A percentile compares a stretch with the other conserved stretches of the same genome.
Conservation (phyloP, 2,113 vertebrate genomes). For the Psettodes erumei region DNA sequence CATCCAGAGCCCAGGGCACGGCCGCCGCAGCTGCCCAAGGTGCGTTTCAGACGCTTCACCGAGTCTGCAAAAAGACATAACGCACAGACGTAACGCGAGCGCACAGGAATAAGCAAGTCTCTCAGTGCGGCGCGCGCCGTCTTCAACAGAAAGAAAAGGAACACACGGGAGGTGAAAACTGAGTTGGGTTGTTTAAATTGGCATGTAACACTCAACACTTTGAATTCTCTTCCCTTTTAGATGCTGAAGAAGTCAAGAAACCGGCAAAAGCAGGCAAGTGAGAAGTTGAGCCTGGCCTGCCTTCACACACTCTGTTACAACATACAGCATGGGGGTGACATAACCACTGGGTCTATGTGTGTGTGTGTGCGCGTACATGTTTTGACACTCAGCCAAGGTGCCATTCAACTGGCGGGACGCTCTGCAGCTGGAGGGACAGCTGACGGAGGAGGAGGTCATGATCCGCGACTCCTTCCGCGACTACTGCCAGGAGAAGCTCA, state of each 20-base stretch:
- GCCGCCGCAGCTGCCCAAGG: conserved; percentile 47
- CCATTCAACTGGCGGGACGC: conserved; percentile 84
- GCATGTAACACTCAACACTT: background rate
- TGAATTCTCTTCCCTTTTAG: conserved; percentile 41
- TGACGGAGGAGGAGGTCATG: conserved; percentile 89
- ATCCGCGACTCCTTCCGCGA: conserved; percentile 87
- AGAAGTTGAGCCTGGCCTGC: too few relatives aligned
- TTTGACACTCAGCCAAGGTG: conserved; percentile 72
- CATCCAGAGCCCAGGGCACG: conserved; percentile 75
- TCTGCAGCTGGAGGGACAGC: conserved; percentile 84
- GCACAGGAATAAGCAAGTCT: background rate
- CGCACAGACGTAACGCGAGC: too few relatives aligned
- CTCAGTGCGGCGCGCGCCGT: background rate
- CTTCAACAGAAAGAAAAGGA: background rate
- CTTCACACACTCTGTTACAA: too few relatives aligned
- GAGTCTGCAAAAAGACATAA: too few relatives aligned
- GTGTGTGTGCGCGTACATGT: background rate
- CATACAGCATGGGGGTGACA: conserved; percentile 24
- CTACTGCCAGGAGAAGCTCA: conserved; percentile 91
- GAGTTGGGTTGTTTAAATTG: background rate
- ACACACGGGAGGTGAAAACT: background rate
- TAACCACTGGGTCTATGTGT: conserved; percentile 23
- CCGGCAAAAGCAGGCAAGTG: conserved; percentile 61
- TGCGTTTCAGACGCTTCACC: conserved; percentile 10
- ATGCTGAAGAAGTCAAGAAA: conserved; percentile 63